phyloP scores from a whole-genome alignment of 2,113 vertebrate species.

The Camelus bactrianus region DNA sequence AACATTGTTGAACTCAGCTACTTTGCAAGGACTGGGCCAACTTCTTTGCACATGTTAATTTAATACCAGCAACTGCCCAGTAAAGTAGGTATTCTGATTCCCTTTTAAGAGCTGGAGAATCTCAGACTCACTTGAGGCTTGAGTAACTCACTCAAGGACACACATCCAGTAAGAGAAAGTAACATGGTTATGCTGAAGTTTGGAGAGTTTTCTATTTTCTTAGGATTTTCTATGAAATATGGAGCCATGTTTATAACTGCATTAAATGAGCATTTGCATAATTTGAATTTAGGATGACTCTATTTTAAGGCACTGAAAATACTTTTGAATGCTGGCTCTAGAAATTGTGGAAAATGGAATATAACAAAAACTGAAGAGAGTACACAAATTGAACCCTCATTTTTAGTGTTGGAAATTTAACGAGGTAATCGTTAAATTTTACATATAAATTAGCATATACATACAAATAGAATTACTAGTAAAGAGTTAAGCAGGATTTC shows the following conservation, averaged over 20 bases:
- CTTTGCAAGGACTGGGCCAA: background rate
- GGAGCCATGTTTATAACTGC: background rate
- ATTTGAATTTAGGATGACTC: constrained; percentile 4
- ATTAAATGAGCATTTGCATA: background rate
- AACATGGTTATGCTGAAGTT: background rate
- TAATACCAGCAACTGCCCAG: background rate
- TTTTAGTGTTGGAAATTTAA: background rate
- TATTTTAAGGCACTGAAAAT: constrained; percentile 47
- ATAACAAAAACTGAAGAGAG: constrained; percentile 2
- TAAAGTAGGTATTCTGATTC: background rate
- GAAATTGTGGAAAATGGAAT: constrained; percentile 21
- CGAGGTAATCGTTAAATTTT: background rate
- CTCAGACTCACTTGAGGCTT: background rate
- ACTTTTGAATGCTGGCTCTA: constrained; percentile 26
- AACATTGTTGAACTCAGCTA: background rate
- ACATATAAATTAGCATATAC: background rate
- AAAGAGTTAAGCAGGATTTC: background rate
- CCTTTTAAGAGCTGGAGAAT: background rate
- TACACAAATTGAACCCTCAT: background rate
- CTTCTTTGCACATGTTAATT: background rate
- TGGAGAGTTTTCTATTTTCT: background rate
- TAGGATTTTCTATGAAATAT: background rate
- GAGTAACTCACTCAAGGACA: background rate
- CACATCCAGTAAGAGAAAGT: background rate
- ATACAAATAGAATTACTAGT: background rate